phyloP scores from a whole-genome alignment of 2,888 invertebrate species.

The Microdon myrmicae region DNA sequence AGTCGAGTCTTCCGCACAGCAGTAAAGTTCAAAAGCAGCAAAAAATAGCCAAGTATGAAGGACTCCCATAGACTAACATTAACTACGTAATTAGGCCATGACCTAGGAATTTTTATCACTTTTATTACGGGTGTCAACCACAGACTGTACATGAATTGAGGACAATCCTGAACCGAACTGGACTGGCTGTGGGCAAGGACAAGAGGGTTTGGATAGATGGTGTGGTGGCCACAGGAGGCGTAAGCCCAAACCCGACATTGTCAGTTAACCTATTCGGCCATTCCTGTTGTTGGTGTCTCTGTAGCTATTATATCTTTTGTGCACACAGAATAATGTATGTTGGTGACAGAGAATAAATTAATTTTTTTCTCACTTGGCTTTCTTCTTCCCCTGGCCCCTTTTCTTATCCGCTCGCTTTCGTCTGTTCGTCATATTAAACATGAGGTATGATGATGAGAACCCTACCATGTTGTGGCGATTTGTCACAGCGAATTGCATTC shows the following conservation, averaged over 20 bases:
- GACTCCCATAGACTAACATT: constrained; percentile 38
- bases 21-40: too few relatives aligned
- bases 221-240: constrained; percentile 12
- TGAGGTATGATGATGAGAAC: constrained; percentile 27
- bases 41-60: constrained; percentile 3
- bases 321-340: constrained; percentile 28
- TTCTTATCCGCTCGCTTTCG: too few relatives aligned
- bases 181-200: neutral
- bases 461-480: constrained; percentile 48
- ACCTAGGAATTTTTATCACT: constrained; percentile 53
- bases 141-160: too few relatives aligned
- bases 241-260: constrained; percentile 19
- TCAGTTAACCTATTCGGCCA: constrained; percentile 7
- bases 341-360: constrained; percentile 50
- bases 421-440: too few relatives aligned
- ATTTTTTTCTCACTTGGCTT: constrained; percentile 23
- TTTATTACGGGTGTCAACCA: constrained; percentile 47
- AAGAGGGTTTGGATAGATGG: constrained; percentile 16
- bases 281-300: constrained; percentile 5
- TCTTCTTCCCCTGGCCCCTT: too few relatives aligned
- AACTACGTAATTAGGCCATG: constrained; percentile 53
- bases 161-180: neutral
- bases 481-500: constrained; percentile 51
- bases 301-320: constrained; percentile 23
- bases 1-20: too few relatives aligned